These are phyloP conservation scores for Babyrousa celebensis DNA, from an alignment of 2,797 vertebrate genomes.

Conservation along the genomic window DNA sequence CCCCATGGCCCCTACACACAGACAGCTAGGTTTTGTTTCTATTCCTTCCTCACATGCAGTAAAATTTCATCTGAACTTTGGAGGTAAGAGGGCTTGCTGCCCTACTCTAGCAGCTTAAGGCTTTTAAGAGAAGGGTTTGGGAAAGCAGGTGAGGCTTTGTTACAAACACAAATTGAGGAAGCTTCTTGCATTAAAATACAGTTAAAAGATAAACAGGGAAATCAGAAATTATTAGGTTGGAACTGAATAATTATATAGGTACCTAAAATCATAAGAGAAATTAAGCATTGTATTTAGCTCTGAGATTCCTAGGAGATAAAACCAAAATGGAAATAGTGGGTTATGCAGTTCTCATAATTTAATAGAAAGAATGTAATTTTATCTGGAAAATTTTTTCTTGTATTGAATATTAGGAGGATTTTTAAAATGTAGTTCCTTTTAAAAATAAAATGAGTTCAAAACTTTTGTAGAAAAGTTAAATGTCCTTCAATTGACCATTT, in stretches of 20 bases:
- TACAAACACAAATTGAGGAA: slow-evolving; percentile 56
- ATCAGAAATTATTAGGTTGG: slow-evolving; percentile 47
- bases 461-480: slow-evolving; percentile 55
- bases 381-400: slow-evolving; percentile 57
- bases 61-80: neutral
- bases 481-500: slow-evolving; percentile 33
- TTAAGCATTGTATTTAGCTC: slow-evolving; percentile 60
- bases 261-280: slow-evolving; percentile 7
- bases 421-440: neutral
- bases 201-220: slow-evolving; percentile 18
- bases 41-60: neutral
- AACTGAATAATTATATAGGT: neutral
- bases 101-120: neutral
- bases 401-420: neutral
- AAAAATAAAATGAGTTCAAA: slow-evolving; percentile 47
- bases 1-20: neutral
- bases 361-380: slow-evolving; percentile 57
- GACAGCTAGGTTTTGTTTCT: neutral
- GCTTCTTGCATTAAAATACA: slow-evolving; percentile 65
- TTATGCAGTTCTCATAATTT: slow-evolving; percentile 1
- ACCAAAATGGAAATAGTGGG: neutral
- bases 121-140: neutral
- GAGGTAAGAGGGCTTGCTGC: neutral
- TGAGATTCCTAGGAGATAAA: slow-evolving; percentile 38
- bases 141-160: neutral